Conservation (phyloP, 2,888 invertebrate species). For the Terebella lapidaria region DNA sequence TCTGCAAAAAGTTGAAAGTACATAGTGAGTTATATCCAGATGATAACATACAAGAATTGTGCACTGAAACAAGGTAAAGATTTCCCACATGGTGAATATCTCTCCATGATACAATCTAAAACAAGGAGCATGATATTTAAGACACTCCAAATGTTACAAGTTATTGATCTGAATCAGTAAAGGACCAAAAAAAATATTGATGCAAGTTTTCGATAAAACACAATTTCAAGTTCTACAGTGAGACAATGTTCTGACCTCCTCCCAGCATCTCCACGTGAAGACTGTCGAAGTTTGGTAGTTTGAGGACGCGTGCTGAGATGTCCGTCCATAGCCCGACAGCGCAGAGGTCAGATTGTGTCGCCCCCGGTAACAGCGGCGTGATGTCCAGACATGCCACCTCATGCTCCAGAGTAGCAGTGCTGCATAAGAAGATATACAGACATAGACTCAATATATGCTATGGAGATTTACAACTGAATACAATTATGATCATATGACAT, state of each 20-base stretch:
- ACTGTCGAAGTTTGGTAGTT: constrained; percentile 73
- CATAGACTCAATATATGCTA: too few relatives aligned
- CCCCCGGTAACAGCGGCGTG: constrained; percentile 61
- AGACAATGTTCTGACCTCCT: constrained; percentile 59
- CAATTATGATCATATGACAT: too few relatives aligned
- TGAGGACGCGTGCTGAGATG: constrained; percentile 82
- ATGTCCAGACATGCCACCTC: constrained; percentile 96
- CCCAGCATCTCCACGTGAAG: constrained; percentile 82
- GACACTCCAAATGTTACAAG: too few relatives aligned
- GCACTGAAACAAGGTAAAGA: not conserved
- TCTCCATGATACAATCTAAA: not conserved
- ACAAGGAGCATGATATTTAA: too few relatives aligned
- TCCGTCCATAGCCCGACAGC: constrained; percentile 97
- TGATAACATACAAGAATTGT: not conserved
- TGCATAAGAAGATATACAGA: too few relatives aligned
- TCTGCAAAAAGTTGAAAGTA: constrained; percentile 63
- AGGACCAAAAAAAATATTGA: too few relatives aligned
- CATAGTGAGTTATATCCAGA: too few relatives aligned
- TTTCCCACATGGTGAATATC: not conserved
- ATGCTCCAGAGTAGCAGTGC: constrained; percentile 67
- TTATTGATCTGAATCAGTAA: too few relatives aligned
- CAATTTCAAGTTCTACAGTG: too few relatives aligned
- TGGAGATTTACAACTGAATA: too few relatives aligned
- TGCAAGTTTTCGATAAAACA: too few relatives aligned
- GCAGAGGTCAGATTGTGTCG: constrained; percentile 58